Evolutionary conservation across 2,797 vertebrate species (phyloP), one percentile per base, ranked within the genome.

Genomic region (Diplodus sargus): DNA sequence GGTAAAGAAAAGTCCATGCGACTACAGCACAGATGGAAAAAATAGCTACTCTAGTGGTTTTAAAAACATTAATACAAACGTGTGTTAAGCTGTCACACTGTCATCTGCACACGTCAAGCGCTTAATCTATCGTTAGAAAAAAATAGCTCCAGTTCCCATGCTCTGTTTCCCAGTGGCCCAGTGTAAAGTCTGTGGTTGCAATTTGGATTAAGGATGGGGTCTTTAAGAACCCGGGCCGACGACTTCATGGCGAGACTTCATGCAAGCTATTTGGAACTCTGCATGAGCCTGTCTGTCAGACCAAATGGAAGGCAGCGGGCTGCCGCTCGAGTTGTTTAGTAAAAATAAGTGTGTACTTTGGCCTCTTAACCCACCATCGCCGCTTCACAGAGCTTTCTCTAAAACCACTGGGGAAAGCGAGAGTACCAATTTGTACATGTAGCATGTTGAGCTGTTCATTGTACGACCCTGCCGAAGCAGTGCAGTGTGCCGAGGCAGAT

Each of bases 341-440:
- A 89, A 92, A 90, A 91, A 93, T 85, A 93, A 94, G 84, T 93
- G 91, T 95, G 89, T 94, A 88, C 87, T 94, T 94, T 94, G 93
- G 93, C 90, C 89, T 82, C 82, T 74, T 70, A 85, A 86, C 74
- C 84, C 77, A 84, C 75, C 68, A 71, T 90, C 77, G 84, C 83
- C 58, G 70, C 83, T 91, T 90, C 89, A 83, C 82, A 83, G 81
- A 85, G 70, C 74, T 74, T 66, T 79, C 79, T 87, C 74, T 85
- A 70, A 91, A 90, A 90, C 81, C 78, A 78, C 89, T 85, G 71
- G 72, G 84, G 80, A 89, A 84, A 85, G 79, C 70, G 74, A 92
- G 89, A 91, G 81, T 53, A 90, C 85, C 83, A 90, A 85, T 93
- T 91, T 92, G 89, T 89, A 82, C 87, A 80, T 87, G 84, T 68